Evolutionary conservation across 2,797 vertebrate species (phyloP).

Genomic region (Peromyscus eremicus): DNA sequence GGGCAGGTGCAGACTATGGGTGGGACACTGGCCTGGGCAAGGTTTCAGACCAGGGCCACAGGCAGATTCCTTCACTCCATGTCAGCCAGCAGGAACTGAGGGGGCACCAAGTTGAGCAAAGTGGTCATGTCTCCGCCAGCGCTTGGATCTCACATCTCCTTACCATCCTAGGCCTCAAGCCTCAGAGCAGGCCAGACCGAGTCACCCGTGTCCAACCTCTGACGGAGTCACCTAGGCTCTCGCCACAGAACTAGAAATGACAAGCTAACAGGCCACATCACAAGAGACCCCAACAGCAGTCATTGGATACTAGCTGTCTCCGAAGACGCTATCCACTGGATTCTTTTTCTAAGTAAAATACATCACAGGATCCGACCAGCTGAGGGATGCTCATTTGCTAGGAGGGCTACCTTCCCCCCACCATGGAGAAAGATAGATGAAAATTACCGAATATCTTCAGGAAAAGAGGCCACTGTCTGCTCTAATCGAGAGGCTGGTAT

Average conservation of each 20-base stretch:
- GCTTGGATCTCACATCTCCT: background rate
- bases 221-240: background rate
- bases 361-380: background rate
- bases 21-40: background rate
- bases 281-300: background rate
- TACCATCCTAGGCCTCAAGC: background rate
- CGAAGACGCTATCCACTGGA: background rate
- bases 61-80: background rate
- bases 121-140: background rate
- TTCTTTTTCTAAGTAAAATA: slow-evolving; percentile 23
- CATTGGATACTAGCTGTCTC: background rate
- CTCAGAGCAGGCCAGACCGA: background rate
- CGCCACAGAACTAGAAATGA: background rate
- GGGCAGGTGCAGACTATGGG: background rate
- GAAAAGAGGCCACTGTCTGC: background rate
- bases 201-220: background rate
- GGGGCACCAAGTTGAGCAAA: background rate
- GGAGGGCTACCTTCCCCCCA: background rate
- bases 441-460: background rate
- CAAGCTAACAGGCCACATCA: background rate
- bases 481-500: background rate
- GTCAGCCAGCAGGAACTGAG: background rate
- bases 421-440: background rate
- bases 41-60: background rate
- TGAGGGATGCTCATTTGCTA: background rate